phyloP scores from a whole-genome alignment of 1,140 invertebrate species.

The Leguminivora glycinivorella region DNA sequence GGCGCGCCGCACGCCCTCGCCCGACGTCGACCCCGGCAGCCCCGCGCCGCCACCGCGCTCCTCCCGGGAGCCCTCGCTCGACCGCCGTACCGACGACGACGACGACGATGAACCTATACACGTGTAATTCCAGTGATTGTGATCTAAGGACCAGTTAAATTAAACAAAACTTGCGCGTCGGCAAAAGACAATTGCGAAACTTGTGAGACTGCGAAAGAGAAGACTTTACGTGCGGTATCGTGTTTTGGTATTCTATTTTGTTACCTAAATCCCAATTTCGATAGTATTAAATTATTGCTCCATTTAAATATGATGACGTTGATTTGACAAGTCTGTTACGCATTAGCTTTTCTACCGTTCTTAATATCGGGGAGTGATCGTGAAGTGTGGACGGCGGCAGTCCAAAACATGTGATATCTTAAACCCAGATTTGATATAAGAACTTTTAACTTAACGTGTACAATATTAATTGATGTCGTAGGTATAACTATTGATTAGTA shows the following conservation, averaged over 20 bases:
- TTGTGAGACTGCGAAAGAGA: not conserved
- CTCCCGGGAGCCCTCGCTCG: conserved; percentile 62
- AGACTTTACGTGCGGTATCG: conserved; percentile 4
- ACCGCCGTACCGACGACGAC: conserved; percentile 66
- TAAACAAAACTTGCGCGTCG: not conserved
- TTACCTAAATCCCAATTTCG: conserved; percentile 6
- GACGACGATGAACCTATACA: conserved; percentile 74
- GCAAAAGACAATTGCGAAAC: conserved; percentile 11
- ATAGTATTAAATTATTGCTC: conserved; percentile 25
- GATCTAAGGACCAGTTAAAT: conserved; percentile 1
- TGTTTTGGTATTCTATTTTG: conserved; percentile 10
- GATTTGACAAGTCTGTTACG: conserved; percentile 10
- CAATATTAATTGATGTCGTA: conserved; percentile 69
- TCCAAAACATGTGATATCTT: conserved; percentile 76
- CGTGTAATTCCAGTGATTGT: conserved; percentile 52
- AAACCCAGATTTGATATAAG: conserved; percentile 63
- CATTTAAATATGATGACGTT: conserved; percentile 13
- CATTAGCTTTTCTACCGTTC: conserved; percentile 23
- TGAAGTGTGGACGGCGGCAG: conserved; percentile 51
- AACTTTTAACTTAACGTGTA: conserved; percentile 50
- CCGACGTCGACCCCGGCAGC: conserved; percentile 81
- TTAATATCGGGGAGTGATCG: conserved; percentile 31
- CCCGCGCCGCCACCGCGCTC: conserved; percentile 80
- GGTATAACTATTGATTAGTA: conserved; percentile 46
- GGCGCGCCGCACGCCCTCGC: conserved; percentile 75